phyloP scores from a whole-genome alignment of 2,113 vertebrate genomes.

The Platycercus adscitus region DNA sequence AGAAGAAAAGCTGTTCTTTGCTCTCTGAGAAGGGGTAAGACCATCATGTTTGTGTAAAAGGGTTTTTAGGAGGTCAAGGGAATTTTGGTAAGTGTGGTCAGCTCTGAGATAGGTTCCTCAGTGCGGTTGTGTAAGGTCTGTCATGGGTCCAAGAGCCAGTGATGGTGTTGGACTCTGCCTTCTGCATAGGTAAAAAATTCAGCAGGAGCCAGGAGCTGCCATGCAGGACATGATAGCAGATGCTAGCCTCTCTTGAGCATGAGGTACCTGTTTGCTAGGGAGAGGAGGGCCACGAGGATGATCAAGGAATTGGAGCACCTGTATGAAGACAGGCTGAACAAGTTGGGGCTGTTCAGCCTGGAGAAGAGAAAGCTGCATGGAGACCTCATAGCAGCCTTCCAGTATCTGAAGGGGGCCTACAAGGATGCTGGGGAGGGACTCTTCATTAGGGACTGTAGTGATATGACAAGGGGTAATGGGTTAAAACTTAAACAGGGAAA shows the following conservation, averaged over 20 bases:
- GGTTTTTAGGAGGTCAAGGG: neutral
- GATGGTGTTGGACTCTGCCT: neutral
- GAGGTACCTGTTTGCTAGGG: neutral
- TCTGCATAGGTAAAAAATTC: neutral
- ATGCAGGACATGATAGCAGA: neutral
- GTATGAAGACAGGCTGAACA: no score
- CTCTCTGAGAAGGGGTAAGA: neutral
- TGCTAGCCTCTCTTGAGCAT: neutral
- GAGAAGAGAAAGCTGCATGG: no score
- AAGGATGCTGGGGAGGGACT: no score
- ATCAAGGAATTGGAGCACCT: no score
- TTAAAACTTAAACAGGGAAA: no score
- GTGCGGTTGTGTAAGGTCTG: neutral
- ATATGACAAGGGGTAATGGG: no score
- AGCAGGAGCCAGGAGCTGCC: neutral
- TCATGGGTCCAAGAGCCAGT: neutral
- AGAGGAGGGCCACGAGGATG: neutral
- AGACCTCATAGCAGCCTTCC: no score
- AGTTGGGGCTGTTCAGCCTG: no score
- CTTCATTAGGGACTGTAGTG: no score
- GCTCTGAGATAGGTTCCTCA: neutral
- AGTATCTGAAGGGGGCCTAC: no score
- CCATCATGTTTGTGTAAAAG: neutral
- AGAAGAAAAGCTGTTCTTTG: neutral
- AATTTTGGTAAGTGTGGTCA: neutral